Percentiles rank a stretch among this genome's conserved stretches.
phyloP scores from a whole-genome alignment of 1,140 invertebrate genomes.

The Papilio polyxenes region DNA sequence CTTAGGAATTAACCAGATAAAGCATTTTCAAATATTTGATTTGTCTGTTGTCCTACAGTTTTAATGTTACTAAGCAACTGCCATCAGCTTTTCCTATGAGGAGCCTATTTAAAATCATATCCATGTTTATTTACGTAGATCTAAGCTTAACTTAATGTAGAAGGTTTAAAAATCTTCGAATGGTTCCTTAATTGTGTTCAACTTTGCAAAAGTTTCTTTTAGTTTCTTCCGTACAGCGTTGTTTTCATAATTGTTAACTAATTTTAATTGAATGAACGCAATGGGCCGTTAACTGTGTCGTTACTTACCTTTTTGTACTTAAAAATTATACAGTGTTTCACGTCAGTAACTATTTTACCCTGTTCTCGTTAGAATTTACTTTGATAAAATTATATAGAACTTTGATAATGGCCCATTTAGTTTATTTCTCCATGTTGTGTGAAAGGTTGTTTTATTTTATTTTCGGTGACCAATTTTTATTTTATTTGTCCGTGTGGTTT shows the following conservation, averaged over 20 bases:
- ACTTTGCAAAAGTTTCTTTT: constrained; percentile 34
- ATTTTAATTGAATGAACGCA: constrained; percentile 31
- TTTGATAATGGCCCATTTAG: background rate
- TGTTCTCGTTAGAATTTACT: too few species aligned
- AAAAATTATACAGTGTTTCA: background rate
- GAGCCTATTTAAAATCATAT: constrained; percentile 10
- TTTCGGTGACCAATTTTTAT: constrained; percentile 42
- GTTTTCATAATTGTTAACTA: constrained; percentile 30
- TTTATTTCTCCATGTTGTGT: constrained; percentile 38
- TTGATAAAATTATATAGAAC: background rate
- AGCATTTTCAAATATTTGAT: constrained; percentile 26
- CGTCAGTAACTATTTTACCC: background rate
- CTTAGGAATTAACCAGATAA: constrained; percentile 3
- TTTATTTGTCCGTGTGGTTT: constrained; percentile 28
- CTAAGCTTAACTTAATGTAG: constrained; percentile 14
- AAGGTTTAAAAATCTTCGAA: constrained; percentile 25
- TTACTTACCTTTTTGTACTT: constrained; percentile 10
- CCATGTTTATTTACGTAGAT: constrained; percentile 8
- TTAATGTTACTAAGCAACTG: background rate
- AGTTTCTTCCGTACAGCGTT: constrained; percentile 32
- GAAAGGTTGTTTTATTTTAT: constrained; percentile 45
- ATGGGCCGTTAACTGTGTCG: background rate
- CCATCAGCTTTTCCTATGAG: background rate
- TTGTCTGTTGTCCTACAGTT: constrained; percentile 2
- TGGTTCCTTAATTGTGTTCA: constrained; percentile 54